These are phyloP conservation scores for Crypturellus undulatus DNA, from an alignment of 2,113 vertebrate genomes.

Conservation along the genomic window DNA sequence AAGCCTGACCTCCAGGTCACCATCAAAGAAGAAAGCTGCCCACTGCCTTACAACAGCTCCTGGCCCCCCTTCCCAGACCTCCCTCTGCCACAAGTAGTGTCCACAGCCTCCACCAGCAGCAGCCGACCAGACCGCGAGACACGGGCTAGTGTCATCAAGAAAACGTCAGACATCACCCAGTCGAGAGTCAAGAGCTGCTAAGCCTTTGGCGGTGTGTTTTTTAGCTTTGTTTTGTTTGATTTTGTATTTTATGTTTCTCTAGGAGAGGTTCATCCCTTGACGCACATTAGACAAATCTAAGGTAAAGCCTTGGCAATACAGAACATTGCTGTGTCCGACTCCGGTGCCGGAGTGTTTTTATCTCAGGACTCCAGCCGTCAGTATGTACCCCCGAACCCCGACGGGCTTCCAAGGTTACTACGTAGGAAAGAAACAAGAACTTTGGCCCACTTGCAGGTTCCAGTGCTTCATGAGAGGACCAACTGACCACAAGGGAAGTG, in stretches of 20 bases:
- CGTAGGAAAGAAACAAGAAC: conserved; percentile 46
- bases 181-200: conserved; percentile 88
- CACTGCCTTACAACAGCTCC: conserved; percentile 84
- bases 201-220: conserved; percentile 64
- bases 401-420: conserved; percentile 69
- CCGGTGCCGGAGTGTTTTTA: conserved; percentile 76
- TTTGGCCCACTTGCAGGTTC: conserved; percentile 72
- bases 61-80: conserved; percentile 85
- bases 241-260: conserved; percentile 77
- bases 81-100: conserved; percentile 69
- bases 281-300: conserved; percentile 75
- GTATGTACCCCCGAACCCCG: conserved; percentile 69
- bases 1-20: conserved; percentile 92
- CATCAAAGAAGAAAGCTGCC: conserved; percentile 84
- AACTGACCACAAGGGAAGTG: conserved; percentile 67
- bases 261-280: conserved; percentile 71
- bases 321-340: conserved; percentile 75
- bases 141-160: conserved; percentile 97
- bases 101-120: conserved; percentile 75
- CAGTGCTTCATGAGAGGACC: conserved; percentile 78
- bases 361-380: conserved; percentile 83
- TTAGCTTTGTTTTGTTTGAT: conserved; percentile 73
- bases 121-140: conserved; percentile 84
- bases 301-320: conserved; percentile 74
- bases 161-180: conserved; percentile 93